Percentiles rank a stretch among this genome's conserved stretches.
Conservation (phyloP, 2,797 vertebrate species). For the Naso thynnoides region DNA sequence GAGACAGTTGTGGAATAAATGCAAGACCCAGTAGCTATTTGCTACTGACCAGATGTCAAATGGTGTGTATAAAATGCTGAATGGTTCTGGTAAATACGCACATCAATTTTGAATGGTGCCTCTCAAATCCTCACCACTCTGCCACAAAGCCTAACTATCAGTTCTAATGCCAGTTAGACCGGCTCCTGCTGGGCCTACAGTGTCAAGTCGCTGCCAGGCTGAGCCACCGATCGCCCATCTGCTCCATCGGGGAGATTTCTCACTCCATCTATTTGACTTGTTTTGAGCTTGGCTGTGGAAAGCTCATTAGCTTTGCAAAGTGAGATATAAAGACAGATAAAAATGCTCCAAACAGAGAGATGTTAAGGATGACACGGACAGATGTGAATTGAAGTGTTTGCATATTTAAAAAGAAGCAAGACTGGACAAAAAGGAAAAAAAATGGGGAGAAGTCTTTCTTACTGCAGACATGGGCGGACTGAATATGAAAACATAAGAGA, state of each 20-base stretch:
- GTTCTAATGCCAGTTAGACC: slow-evolving; percentile 66
- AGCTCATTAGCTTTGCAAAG: slow-evolving; percentile 74
- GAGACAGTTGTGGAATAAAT: slow-evolving; percentile 57
- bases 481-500: slow-evolving; percentile 58
- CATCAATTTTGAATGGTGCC: slow-evolving; percentile 62
- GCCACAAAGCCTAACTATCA: slow-evolving; percentile 67
- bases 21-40: slow-evolving; percentile 51
- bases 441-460: slow-evolving; percentile 34
- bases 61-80: slow-evolving; percentile 59
- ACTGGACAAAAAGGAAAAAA: slow-evolving; percentile 24
- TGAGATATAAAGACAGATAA: slow-evolving; percentile 60
- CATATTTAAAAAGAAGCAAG: slow-evolving; percentile 47
- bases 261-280: slow-evolving; percentile 78
- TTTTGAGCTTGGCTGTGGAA: slow-evolving; percentile 70
- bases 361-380: slow-evolving; percentile 54
- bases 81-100: slow-evolving; percentile 63
- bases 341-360: slow-evolving; percentile 44
- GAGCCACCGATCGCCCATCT: slow-evolving; percentile 83
- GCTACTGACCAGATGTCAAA: slow-evolving; percentile 76
- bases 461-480: slow-evolving; percentile 42
- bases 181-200: slow-evolving; percentile 72
- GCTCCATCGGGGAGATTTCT: slow-evolving; percentile 76
- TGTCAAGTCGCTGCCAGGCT: slow-evolving; percentile 79
- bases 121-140: slow-evolving; percentile 54
- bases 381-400: slow-evolving; percentile 62